phyloP scores from a whole-genome alignment of 2,888 invertebrate species.

The Corbicula japonica region DNA sequence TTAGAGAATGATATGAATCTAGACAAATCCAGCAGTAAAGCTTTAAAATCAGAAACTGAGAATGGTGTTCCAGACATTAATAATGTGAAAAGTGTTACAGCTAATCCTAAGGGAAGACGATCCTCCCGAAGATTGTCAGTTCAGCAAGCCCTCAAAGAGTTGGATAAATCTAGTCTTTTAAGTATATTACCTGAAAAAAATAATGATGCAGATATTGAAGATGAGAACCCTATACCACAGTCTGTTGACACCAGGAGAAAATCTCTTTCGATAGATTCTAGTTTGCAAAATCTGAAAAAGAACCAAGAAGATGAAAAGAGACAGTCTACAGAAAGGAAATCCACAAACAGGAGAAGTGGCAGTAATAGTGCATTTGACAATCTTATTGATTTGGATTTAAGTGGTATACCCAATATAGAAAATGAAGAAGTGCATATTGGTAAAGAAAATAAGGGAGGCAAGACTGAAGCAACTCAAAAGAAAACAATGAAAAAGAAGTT shows the following conservation, averaged over 20 bases:
- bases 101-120: conserved; percentile 21
- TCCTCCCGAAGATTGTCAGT: conserved; percentile 36
- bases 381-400: too few species aligned
- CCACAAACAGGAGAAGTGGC: too few species aligned
- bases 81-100: not conserved
- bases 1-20: too few species aligned
- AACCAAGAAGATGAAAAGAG: not conserved
- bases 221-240: conserved; percentile 27
- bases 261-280: too few species aligned
- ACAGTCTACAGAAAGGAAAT: not conserved
- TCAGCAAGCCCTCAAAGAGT: conserved; percentile 25
- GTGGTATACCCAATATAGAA: too few species aligned
- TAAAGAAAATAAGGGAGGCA: not conserved
- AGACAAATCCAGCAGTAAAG: too few species aligned
- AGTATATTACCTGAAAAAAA: conserved; percentile 6
- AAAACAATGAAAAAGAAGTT: conserved; percentile 67
- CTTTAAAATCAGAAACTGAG: too few species aligned
- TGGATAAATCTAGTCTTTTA: conserved; percentile 21
- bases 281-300: not conserved
- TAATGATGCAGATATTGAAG: conserved; percentile 12
- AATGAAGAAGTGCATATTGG: not conserved
- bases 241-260: not conserved
- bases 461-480: conserved; percentile 14
- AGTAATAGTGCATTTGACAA: too few species aligned
- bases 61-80: too few species aligned